Percentiles rank a stretch among this genome's conserved stretches.
Conservation (phyloP, 2,113 vertebrate species). For the Xyrauchen texanus region DNA sequence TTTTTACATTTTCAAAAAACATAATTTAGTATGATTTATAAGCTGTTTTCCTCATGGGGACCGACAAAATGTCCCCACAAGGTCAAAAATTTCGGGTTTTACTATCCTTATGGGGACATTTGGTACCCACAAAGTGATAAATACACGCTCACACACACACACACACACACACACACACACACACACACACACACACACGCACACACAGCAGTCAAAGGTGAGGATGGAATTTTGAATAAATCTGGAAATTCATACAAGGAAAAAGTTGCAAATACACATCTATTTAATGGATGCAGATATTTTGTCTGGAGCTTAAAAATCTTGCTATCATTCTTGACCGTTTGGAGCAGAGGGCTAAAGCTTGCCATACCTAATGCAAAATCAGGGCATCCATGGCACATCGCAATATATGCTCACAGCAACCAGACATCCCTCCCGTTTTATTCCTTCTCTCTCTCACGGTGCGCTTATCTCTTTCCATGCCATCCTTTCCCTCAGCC, state of each 20-base stretch:
- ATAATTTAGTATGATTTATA: too few species aligned
- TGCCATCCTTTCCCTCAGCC: slow-evolving; percentile 5
- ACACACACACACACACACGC: too few species aligned
- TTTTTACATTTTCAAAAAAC: too few species aligned
- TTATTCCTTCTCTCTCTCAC: neutral
- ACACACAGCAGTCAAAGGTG: neutral
- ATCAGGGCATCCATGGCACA: neutral
- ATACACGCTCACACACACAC: too few species aligned
- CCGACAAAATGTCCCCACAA: too few species aligned
- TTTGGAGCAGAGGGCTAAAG: slow-evolving; percentile 33
- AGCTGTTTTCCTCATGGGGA: too few species aligned
- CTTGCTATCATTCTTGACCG: slow-evolving; percentile 2
- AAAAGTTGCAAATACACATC: neutral
- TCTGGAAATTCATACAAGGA: neutral
- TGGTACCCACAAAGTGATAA: too few species aligned
- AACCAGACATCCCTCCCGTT: neutral
- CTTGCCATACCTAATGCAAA: slow-evolving; percentile 27
- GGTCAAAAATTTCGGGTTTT: too few species aligned
- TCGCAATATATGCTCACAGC: slow-evolving; percentile 6
- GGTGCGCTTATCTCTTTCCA: neutral
- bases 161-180: too few species aligned
- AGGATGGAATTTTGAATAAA: neutral
- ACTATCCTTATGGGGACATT: too few species aligned
- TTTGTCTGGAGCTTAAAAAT: slow-evolving; percentile 1
- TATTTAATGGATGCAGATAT: slow-evolving; percentile 2